Conservation (phyloP, 2,888 invertebrate species). For the Eilema caniola region DNA sequence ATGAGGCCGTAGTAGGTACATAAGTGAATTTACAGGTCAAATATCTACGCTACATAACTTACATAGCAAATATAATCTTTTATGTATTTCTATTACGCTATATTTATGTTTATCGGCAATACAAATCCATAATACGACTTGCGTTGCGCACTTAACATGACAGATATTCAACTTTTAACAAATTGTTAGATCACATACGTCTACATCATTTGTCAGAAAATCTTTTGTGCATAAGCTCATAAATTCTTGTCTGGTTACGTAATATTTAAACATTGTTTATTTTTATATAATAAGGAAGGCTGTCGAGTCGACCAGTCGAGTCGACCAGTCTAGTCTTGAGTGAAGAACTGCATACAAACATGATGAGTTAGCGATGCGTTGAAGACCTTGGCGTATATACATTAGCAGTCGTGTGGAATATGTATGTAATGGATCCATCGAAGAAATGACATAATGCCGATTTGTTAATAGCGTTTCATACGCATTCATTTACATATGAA, state of each 20-base stretch:
- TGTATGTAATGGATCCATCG: conserved; percentile 5
- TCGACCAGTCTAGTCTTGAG: neutral
- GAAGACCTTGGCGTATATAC: conserved; percentile 12
- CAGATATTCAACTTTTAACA: conserved; percentile 18
- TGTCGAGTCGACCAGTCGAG: conserved; percentile 9
- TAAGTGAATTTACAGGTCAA: conserved; percentile 9
- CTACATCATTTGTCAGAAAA: conserved; percentile 27
- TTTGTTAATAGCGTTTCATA: conserved; percentile 26
- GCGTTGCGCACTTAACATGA: conserved; percentile 21
- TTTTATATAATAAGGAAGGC: conserved; percentile 30
- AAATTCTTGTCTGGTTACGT: conserved; percentile 45
- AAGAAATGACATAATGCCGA: conserved; percentile 20
- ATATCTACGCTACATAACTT: conserved; percentile 4
- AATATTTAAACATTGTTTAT: conserved; percentile 39
- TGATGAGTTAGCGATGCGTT: conserved; percentile 10
- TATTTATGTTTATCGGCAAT: conserved; percentile 27
- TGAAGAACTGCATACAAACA: conserved; percentile 4
- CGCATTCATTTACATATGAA: conserved; percentile 19
- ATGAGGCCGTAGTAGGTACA: conserved; percentile 14
- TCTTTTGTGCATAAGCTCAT: conserved; percentile 20
- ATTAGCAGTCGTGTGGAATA: neutral
- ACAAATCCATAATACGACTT: conserved; percentile 31
- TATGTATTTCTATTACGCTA: conserved; percentile 23
- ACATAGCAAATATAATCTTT: neutral
- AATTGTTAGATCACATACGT: conserved; percentile 23